Conservation (phyloP, 2,113 vertebrate species). For the Salvelinus fontinalis region DNA sequence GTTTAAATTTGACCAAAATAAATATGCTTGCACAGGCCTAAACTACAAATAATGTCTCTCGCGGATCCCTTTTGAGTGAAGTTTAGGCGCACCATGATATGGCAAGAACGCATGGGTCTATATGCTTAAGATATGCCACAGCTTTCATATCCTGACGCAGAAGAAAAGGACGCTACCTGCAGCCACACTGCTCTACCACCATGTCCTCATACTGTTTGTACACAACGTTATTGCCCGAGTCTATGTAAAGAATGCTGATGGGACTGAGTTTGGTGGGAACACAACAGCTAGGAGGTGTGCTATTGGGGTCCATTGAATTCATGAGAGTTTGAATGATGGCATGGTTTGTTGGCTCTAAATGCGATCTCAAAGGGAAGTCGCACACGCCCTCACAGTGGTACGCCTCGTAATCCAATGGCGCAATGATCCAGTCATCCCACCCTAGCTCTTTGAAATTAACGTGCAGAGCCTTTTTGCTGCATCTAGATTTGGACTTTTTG, state of each 20-base stretch:
- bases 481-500: constrained; percentile 89
- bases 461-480: constrained; percentile 92
- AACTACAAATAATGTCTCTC: constrained; percentile 49
- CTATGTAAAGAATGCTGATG: constrained; percentile 98
- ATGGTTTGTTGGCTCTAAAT: constrained; percentile 96
- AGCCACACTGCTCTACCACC: constrained; percentile 97
- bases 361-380: constrained; percentile 92
- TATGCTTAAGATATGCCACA: constrained; percentile 4
- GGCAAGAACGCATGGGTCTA: constrained; percentile 22
- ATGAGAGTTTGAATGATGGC: constrained; percentile 98
- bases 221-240: constrained; percentile 95
- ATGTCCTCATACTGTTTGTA: constrained; percentile 99
- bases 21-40: constrained; percentile 32
- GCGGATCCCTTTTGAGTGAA: constrained; percentile 65
- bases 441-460: constrained; percentile 97
- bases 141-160: constrained; percentile 32
- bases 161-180: constrained; percentile 84
- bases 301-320: constrained; percentile 96
- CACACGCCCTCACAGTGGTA: constrained; percentile 96
- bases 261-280: constrained; percentile 94
- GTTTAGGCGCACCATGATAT: constrained; percentile 49
- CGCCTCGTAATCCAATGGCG: constrained; percentile 93
- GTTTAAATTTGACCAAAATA: constrained; percentile 52
- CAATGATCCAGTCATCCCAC: constrained; percentile 99
- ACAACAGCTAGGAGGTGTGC: constrained; percentile 95